A percentile compares a stretch with the other conserved stretches of the same genome.
These are phyloP conservation scores for Plagodis dolabraria DNA, from an alignment of 2,888 invertebrate genomes.

Conservation along the genomic window DNA sequence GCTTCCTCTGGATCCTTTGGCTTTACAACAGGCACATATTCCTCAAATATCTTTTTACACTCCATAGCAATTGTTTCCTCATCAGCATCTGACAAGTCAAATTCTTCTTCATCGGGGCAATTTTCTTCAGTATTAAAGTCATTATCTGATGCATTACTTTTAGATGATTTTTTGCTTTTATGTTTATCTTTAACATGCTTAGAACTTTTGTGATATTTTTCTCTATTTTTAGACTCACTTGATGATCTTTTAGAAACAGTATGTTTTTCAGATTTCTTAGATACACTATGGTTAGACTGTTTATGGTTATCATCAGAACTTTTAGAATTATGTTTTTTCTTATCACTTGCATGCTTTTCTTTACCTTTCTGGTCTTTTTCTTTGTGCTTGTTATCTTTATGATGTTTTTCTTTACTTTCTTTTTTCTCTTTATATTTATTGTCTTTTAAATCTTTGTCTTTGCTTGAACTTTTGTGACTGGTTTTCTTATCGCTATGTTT, in stretches of 20 bases:
- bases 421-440: constrained; percentile 60
- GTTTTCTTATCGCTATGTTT: constrained; percentile 53
- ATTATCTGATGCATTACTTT: constrained; percentile 46
- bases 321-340: constrained; percentile 46
- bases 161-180: constrained; percentile 16
- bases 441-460: constrained; percentile 57
- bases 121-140: constrained; percentile 43
- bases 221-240: constrained; percentile 48
- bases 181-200: constrained; percentile 38
- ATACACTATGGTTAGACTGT: constrained; percentile 45
- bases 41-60: constrained; percentile 94
- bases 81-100: constrained; percentile 83
- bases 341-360: constrained; percentile 53
- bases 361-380: constrained; percentile 58
- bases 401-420: constrained; percentile 59
- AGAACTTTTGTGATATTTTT: constrained; percentile 56
- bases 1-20: constrained; percentile 53
- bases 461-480: constrained; percentile 65
- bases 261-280: constrained; percentile 50
- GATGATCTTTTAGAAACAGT: constrained; percentile 50
- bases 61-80: constrained; percentile 91
- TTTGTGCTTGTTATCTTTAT: constrained; percentile 38
- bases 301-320: constrained; percentile 34
- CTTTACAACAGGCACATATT: constrained; percentile 85
- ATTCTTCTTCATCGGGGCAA: constrained; percentile 49